Evolutionary conservation across 2,113 vertebrate species (phyloP), one percentile per base, ranked within the genome.

Genomic region (Ascaphus truei): DNA sequence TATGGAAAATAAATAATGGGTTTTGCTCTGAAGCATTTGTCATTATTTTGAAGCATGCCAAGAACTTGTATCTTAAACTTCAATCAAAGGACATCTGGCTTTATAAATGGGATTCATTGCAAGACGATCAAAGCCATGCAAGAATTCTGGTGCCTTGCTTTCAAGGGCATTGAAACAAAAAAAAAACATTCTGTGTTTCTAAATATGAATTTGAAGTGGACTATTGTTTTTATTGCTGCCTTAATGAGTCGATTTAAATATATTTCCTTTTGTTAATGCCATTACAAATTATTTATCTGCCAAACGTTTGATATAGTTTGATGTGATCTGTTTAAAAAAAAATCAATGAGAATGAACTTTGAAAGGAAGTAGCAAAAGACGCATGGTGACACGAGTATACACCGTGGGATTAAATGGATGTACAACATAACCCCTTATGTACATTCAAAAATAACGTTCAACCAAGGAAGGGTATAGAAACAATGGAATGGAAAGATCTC

Each of bases 1-100:
- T 27, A 29, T 52, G 4, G 27, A 8, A 50, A 43, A 51, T n/a
- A 63, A 51, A 51, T 15, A 33, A 20, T 11, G 23, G 26, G 61
- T 51, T n/a, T 36, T 51, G 31, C 22, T 50, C 20, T 11, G 34
- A 36, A 36, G 22, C 47, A 27, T 52, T 63, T 63, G 61, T 52
- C 61, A 51, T 63, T 63, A 63, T 63, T 63, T 63, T 51, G 22
- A 63, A 63, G 61, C 16, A 25, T 51, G 61, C 51, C 31, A 51
- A 51, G 31, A 63, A 63, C 13, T 26, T 63, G 29, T 51, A 50
- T 51, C 45, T 37, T 37, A 51, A n/a, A 22, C 31, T 51, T 51
- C 47, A 50, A 63, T 63, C 31, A 51, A 48, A 62, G 51, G 47
- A 63, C 31, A 63, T 51, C 47, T 63, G 45, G n/a, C 22, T 48